phyloP scores from a whole-genome alignment of 1,140 invertebrate genomes.

The Rhysida immarginata region DNA sequence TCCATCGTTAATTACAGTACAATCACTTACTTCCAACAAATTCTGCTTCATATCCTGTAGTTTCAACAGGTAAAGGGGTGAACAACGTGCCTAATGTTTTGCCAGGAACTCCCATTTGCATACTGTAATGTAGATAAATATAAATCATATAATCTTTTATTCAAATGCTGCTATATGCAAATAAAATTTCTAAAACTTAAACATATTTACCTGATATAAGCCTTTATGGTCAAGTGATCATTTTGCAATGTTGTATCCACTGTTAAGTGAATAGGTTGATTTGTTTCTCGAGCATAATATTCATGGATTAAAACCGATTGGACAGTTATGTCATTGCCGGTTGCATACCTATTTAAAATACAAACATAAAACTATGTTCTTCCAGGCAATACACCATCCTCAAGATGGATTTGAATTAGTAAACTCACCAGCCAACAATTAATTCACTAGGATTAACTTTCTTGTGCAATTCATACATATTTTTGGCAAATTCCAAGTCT shows the following conservation, averaged over 20 bases:
- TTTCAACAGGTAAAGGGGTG: slow-evolving; percentile 70
- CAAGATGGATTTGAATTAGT: too few species aligned
- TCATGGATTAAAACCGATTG: slow-evolving; percentile 95
- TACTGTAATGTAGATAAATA: slow-evolving; percentile 26
- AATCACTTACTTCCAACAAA: slow-evolving; percentile 42
- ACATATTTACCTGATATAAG: slow-evolving; percentile 49
- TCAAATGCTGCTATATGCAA: slow-evolving; percentile 2
- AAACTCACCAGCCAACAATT: slow-evolving; percentile 85
- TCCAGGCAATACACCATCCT: too few species aligned
- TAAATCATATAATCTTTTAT: neutral
- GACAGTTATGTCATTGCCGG: slow-evolving; percentile 86
- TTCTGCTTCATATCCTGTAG: slow-evolving; percentile 79
- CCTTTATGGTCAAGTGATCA: slow-evolving; percentile 71
- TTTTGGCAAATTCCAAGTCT: slow-evolving; percentile 87
- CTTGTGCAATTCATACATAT: slow-evolving; percentile 82
- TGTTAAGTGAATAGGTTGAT: slow-evolving; percentile 72
- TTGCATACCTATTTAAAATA: slow-evolving; percentile 41
- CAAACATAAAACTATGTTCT: neutral
- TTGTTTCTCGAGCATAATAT: slow-evolving; percentile 48
- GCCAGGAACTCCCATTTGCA: slow-evolving; percentile 64
- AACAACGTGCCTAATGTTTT: slow-evolving; percentile 93
- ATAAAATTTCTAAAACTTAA: neutral
- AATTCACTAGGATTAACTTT: slow-evolving; percentile 79
- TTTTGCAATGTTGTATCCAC: slow-evolving; percentile 74
- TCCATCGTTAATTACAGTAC: too few species aligned